Conservation (phyloP, 2,797 vertebrate genomes). For the Mus caroli region DNA sequence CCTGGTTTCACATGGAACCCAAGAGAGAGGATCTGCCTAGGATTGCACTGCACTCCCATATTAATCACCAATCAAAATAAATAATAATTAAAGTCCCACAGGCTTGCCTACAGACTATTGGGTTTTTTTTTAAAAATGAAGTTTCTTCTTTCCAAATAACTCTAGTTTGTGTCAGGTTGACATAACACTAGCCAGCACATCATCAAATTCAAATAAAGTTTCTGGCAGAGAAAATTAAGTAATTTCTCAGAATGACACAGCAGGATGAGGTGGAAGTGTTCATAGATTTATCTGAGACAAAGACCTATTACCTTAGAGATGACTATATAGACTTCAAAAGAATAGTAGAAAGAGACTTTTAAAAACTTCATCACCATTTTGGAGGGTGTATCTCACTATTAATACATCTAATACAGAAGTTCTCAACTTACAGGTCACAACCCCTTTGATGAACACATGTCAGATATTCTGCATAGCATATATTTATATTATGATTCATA, state of each 20-base stretch:
- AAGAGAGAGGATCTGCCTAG: not conserved
- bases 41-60: not conserved
- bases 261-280: not conserved
- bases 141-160: not conserved
- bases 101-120: not conserved
- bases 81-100: not conserved
- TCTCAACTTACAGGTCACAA: not conserved
- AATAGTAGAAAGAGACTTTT: not conserved
- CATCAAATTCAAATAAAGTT: slow-evolving; percentile 28
- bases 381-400: not conserved
- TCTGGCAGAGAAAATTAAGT: not conserved
- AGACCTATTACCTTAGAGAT: not conserved
- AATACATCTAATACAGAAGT: not conserved
- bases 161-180: not conserved
- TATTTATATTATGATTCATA: not conserved
- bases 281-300: not conserved
- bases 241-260: not conserved
- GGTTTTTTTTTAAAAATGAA: not conserved
- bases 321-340: not conserved
- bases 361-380: slow-evolving; percentile 9
- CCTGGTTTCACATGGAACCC: not conserved
- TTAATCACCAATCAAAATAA: not conserved
- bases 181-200: not conserved
- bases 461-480: not conserved
- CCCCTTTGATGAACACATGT: not conserved